phyloP scores from a whole-genome alignment of 2,888 invertebrate species.

The Idaea straminata region DNA sequence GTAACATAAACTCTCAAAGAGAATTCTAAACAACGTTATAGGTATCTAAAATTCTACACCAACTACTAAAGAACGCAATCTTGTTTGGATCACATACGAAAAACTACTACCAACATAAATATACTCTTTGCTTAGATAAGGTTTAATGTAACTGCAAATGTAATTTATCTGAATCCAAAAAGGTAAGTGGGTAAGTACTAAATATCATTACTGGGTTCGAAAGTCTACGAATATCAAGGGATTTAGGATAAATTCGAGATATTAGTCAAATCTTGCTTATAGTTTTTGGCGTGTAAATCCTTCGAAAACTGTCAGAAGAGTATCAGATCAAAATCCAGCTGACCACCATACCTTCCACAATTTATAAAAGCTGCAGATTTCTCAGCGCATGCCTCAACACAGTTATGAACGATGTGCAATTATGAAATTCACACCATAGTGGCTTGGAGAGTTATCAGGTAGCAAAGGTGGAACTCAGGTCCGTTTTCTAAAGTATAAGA shows the following conservation, averaged over 20 bases:
- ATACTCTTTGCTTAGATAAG: background rate
- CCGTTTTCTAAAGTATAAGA: no score
- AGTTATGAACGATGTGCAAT: no score
- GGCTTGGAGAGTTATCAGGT: no score
- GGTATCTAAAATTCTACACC: background rate
- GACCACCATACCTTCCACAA: no score
- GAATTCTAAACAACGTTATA: background rate
- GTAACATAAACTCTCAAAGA: background rate
- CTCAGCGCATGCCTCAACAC: no score
- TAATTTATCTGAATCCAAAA: background rate
- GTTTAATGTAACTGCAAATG: slow-evolving; percentile 1
- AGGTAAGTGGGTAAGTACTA: background rate
- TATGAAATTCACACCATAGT: no score
- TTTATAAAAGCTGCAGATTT: no score
- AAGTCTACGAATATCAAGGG: background rate
- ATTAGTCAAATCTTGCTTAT: background rate
- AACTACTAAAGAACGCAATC: background rate
- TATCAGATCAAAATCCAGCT: no score
- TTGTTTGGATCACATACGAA: background rate
- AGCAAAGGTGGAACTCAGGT: no score
- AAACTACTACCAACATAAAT: background rate
- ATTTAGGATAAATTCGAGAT: background rate
- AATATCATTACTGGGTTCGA: background rate
- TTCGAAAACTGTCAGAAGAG: no score
- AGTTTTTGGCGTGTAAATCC: background rate